Evolutionary conservation across 2,888 invertebrate genomes (phyloP).

Genomic region (Beris morrisii): DNA sequence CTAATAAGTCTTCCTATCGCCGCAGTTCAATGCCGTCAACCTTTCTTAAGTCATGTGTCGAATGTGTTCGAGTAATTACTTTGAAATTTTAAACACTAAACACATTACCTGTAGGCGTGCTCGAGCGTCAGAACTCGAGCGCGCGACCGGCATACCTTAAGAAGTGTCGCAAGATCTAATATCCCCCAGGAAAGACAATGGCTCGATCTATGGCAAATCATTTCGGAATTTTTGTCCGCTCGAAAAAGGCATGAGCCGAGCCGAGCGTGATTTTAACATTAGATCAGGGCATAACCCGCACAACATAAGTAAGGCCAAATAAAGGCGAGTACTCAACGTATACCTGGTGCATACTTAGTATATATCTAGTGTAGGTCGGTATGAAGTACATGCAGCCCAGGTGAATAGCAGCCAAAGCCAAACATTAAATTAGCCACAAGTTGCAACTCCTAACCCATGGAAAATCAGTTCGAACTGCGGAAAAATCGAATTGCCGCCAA

Average conservation of each 20-base stretch:
- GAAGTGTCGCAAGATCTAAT: conserved; percentile 17
- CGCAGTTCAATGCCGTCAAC: conserved; percentile 27
- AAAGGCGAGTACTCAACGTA: too few relatives aligned
- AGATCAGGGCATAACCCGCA: neutral
- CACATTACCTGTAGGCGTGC: conserved; percentile 16
- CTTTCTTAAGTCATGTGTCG: conserved; percentile 19
- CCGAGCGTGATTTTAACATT: conserved; percentile 19
- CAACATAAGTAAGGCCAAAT: neutral
- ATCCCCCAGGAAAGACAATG: conserved; percentile 14
- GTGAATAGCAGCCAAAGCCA: too few relatives aligned
- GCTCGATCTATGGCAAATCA: neutral
- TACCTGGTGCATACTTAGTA: too few relatives aligned
- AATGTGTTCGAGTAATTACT: conserved; percentile 3
- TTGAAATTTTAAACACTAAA: neutral
- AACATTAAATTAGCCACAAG: too few relatives aligned
- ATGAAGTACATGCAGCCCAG: too few relatives aligned
- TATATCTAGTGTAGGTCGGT: too few relatives aligned
- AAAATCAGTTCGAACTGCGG: too few relatives aligned
- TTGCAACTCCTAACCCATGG: too few relatives aligned
- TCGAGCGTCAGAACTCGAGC: conserved; percentile 6
- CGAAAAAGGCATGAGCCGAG: neutral
- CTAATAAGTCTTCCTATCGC: conserved; percentile 14
- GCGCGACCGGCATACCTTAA: too few relatives aligned
- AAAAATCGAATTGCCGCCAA: too few relatives aligned
- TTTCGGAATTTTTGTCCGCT: conserved; percentile 16